Evolutionary conservation across 2,888 invertebrate species (phyloP).

Genomic region (Patella ulyssiponensis): DNA sequence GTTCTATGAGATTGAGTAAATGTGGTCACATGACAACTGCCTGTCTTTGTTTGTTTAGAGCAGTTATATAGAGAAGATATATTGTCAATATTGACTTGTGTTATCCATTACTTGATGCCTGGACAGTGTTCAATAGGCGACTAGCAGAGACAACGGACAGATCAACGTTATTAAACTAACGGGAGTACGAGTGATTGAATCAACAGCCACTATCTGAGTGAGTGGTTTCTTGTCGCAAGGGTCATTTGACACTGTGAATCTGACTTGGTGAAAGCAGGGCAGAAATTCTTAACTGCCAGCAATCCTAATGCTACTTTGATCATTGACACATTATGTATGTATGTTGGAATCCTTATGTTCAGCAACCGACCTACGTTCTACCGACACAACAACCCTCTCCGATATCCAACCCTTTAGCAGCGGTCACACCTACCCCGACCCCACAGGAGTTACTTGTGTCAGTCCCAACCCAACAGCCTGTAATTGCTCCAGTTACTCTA

Average conservation of each 20-base stretch:
- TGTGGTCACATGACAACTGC: conserved; percentile 3
- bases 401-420: conserved; percentile 21
- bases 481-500: conserved; percentile 31
- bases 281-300: neutral
- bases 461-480: conserved; percentile 27
- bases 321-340: conserved; percentile 44
- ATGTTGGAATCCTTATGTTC: conserved; percentile 47
- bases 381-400: conserved; percentile 34
- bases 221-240: conserved; percentile 8
- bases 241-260: conserved; percentile 11
- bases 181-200: conserved; percentile 8
- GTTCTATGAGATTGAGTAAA: no score
- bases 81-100: conserved; percentile 9
- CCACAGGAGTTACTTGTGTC: conserved; percentile 38
- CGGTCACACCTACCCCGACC: conserved; percentile 29
- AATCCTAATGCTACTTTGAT: conserved; percentile 5
- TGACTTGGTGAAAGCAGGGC: conserved; percentile 7
- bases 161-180: neutral
- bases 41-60: conserved; percentile 11
- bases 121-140: neutral
- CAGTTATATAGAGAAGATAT: conserved; percentile 12
- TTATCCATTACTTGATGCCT: conserved; percentile 7
- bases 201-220: conserved; percentile 5
- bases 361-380: conserved; percentile 34
- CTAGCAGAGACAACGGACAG: neutral